Percentiles rank a stretch among this genome's conserved stretches.
Evolutionary conservation across 2,113 vertebrate species (phyloP).

Genomic region (Cephalopterus ornatus): DNA sequence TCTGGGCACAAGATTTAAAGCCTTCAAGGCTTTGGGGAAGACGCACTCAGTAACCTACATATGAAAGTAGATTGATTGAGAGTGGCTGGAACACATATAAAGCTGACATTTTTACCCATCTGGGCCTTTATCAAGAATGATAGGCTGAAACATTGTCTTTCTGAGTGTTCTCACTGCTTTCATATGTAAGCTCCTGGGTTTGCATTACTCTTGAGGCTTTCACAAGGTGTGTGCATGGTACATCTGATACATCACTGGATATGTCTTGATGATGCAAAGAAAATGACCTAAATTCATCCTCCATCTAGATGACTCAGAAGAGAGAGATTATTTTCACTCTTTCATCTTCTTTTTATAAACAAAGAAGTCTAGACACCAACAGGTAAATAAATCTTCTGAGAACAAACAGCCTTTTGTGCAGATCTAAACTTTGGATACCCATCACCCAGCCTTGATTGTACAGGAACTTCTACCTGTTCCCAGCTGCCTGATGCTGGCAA

Average conservation of each 20-base stretch:
- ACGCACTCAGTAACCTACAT: slow-evolving; percentile 31
- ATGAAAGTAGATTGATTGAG: slow-evolving; percentile 8
- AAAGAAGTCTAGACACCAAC: neutral
- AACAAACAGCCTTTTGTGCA: neutral
- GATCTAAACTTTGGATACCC: neutral
- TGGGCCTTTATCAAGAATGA: slow-evolving; percentile 18
- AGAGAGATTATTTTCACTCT: neutral
- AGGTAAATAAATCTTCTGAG: neutral
- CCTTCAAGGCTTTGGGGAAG: slow-evolving; percentile 30
- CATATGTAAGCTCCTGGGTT: slow-evolving; percentile 1
- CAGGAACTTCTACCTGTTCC: neutral
- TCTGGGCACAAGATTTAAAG: slow-evolving; percentile 26
- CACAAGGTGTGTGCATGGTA: neutral
- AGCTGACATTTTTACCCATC: neutral
- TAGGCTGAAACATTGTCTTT: slow-evolving; percentile 19
- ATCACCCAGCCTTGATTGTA: neutral
- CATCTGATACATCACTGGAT: neutral
- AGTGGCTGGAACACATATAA: slow-evolving; percentile 16
- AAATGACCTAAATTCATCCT: neutral
- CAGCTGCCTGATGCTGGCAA: neutral
- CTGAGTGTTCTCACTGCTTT: neutral
- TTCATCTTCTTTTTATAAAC: neutral
- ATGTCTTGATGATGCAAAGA: neutral
- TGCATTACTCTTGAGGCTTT: slow-evolving; percentile 19
- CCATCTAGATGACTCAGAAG: neutral